A percentile compares a stretch with the other conserved stretches of the same genome.
These are phyloP conservation scores for Melitaea cinxia DNA, from an alignment of 1,140 invertebrate species.

Conservation along the genomic window DNA sequence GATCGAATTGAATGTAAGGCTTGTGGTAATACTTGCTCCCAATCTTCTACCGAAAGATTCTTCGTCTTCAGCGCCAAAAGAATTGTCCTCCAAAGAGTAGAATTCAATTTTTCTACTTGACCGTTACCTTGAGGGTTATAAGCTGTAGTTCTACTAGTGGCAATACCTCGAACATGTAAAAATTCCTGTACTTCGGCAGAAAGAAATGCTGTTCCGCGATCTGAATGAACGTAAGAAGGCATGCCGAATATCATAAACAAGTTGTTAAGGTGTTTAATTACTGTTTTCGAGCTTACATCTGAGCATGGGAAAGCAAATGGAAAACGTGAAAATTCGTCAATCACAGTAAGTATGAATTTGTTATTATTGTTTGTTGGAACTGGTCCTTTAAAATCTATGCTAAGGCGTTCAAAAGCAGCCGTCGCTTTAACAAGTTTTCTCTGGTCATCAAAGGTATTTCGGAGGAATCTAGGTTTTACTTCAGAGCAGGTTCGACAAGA, in stretches of 20 bases:
- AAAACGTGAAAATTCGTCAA: not conserved
- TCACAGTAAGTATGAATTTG: not conserved
- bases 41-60: too few species aligned
- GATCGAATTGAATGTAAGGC: too few species aligned
- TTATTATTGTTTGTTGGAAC: not conserved
- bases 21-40: too few species aligned
- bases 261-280: not conserved
- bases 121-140: slow-evolving; percentile 32
- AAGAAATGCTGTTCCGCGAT: slow-evolving; percentile 35
- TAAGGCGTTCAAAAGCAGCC: not conserved
- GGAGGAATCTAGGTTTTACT: not conserved
- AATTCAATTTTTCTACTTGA: slow-evolving; percentile 31
- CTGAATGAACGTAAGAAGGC: slow-evolving; percentile 4
- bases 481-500: not conserved
- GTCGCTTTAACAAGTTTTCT: not conserved
- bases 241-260: not conserved
- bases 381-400: not conserved
- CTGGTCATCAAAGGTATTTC: not conserved
- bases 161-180: slow-evolving; percentile 19
- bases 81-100: slow-evolving; percentile 25
- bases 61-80: too few species aligned
- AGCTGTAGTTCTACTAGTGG: slow-evolving; percentile 31
- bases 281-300: not conserved
- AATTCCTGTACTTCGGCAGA: slow-evolving; percentile 33
- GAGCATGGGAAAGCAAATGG: not conserved